Base-by-base conservation (phyloP, 2,797 vertebrate genomes). In the Molossus molossus region DNA sequence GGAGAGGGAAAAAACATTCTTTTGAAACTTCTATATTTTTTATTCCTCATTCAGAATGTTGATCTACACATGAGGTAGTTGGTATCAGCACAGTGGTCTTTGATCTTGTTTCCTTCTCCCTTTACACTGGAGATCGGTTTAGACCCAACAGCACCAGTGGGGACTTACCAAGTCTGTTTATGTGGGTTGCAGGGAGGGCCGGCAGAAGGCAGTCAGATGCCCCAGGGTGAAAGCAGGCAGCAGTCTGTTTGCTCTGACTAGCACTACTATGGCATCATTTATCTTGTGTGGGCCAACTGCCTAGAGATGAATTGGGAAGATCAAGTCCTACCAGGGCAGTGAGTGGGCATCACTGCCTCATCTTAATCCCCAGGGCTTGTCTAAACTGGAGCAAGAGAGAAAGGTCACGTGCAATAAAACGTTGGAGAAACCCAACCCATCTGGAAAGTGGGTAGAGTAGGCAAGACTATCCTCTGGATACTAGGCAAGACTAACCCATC, bases 21-120 rank as follows among this genome's bases (percentile, higher is more conserved):
- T 37, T 83, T 40, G 67, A 77, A 73, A 82, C 29, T 33, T 67
- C 8, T 25, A 0, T 70, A 3, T 64, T 53, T 76, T 29, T 72
- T 77, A 81, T 73, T 93, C 29, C 79, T 67, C 45, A 37, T 6
- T 91, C 81, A 37, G 57, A 57, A 53, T 23, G 57, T 57, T 70
- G 75, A 80, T 3, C 72, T 14, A 33, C 80, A 13, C 10, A 2
- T 1, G 27, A 75, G 37, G 50, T n/a, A 15, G 12, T 81, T 55
- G 58, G 55, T 25, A 21, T 12, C 8, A 17, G 14, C 13, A n/a
- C 55, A 27, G 18, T 1, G 20, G 62, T n/a, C 70, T 86, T 65
- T 87, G 76, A 23, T 33, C 48, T 72, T 23, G 0, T 83, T 76
- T 53, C 14, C 14, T 81, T 53, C 14, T 6, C 2, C 9, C 10